Evolutionary conservation across 2,113 vertebrate genomes (phyloP).

Genomic region (Bambusicola thoracicus): DNA sequence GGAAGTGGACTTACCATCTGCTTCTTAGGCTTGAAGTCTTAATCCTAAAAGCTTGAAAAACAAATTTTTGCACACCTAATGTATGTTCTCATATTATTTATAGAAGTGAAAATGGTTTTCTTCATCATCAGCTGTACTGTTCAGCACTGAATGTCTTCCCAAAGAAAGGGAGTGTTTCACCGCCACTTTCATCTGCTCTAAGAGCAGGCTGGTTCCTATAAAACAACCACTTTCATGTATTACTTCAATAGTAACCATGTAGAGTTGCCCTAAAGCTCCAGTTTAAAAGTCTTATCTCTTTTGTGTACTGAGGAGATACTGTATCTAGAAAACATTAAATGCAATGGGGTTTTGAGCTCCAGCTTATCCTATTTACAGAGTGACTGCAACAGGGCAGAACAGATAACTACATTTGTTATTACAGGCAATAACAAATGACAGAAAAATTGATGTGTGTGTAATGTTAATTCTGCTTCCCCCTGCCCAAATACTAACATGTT

Average conservation of each 20-base stretch:
- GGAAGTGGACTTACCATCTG: conserved; percentile 39
- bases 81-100: background rate
- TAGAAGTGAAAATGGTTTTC: background rate
- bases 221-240: background rate
- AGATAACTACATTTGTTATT: background rate
- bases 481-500: background rate
- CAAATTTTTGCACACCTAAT: background rate
- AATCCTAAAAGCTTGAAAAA: background rate
- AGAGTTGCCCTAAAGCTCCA: background rate
- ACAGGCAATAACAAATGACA: background rate
- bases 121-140: background rate
- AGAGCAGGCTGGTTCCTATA: background rate
- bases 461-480: background rate
- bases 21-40: conserved; percentile 5
- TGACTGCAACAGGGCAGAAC: background rate
- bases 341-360: background rate
- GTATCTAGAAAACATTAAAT: background rate
- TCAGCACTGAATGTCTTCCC: background rate
- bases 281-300: background rate
- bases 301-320: background rate
- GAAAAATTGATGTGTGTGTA: background rate
- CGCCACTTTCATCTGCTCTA: background rate
- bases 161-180: background rate
- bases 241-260: background rate
- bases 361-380: background rate